These are phyloP conservation scores for Chaetodon trifascialis DNA, from an alignment of 2,113 vertebrate species.

Conservation along the genomic window DNA sequence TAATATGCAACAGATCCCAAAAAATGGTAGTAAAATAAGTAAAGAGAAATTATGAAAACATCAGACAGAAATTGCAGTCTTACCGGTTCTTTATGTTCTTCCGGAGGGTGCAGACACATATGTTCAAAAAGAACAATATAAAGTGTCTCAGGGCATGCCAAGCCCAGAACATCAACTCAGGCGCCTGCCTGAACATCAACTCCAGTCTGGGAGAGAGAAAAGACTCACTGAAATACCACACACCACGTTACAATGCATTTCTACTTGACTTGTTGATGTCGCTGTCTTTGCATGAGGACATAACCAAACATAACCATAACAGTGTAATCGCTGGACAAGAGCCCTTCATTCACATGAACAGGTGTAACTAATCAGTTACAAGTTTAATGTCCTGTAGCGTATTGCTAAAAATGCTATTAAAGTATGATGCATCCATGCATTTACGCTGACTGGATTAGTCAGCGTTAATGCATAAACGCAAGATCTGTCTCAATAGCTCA, in stretches of 20 bases:
- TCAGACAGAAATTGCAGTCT: conserved; percentile 1
- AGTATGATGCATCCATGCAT: too few species aligned
- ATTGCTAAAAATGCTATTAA: too few species aligned
- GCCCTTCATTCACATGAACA: not conserved
- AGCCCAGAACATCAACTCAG: conserved; percentile 45
- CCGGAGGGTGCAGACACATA: conserved; percentile 43
- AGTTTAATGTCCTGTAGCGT: too few species aligned
- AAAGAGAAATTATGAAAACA: not conserved
- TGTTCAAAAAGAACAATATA: conserved; percentile 43
- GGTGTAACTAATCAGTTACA: too few species aligned
- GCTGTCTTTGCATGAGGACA: too few species aligned
- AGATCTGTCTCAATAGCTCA: too few species aligned
- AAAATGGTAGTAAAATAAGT: not conserved
- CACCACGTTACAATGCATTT: not conserved
- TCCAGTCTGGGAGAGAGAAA: conserved; percentile 61
- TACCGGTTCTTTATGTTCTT: conserved; percentile 66
- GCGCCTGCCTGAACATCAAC: conserved; percentile 12
- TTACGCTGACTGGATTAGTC: too few species aligned
- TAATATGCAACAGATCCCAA: not conserved
- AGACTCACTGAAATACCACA: not conserved
- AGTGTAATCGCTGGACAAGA: not conserved
- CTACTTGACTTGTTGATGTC: not conserved
- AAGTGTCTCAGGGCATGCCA: conserved; percentile 58
- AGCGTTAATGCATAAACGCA: too few species aligned
- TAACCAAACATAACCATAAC: not conserved